phyloP scores from a whole-genome alignment of 2,888 invertebrate species.

The Xestobium rufovillosum region DNA sequence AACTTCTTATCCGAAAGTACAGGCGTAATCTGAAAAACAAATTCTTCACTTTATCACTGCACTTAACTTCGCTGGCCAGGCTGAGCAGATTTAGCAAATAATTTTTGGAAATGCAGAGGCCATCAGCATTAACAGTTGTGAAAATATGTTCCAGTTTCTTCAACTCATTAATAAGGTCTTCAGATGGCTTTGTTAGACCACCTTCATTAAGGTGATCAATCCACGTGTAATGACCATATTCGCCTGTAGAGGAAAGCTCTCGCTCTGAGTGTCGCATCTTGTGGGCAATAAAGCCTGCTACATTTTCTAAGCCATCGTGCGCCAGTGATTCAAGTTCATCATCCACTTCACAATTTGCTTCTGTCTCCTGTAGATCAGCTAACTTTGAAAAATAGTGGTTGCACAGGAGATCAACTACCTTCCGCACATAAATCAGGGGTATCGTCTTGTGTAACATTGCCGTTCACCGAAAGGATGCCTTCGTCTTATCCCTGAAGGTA shows the following conservation, averaged over 20 bases:
- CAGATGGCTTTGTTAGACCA: neutral
- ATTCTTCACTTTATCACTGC: constrained; percentile 3
- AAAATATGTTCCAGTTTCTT: neutral
- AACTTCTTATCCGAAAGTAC: constrained; percentile 5
- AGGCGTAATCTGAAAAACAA: constrained; percentile 6
- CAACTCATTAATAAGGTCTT: neutral
- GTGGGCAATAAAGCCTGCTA: neutral
- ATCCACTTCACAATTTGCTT: neutral
- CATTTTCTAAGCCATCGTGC: constrained; percentile 1
- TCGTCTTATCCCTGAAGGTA: constrained; percentile 24
- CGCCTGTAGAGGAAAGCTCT: neutral
- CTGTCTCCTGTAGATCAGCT: neutral
- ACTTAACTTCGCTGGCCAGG: neutral
- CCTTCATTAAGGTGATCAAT: neutral
- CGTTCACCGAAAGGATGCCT: constrained; percentile 13
- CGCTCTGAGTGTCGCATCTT: neutral
- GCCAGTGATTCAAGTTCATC: too few species aligned
- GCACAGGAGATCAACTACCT: constrained; percentile 1
- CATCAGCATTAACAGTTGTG: constrained; percentile 6
- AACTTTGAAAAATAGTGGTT: neutral
- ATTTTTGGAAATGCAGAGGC: constrained; percentile 5
- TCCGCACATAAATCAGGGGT: constrained; percentile 13
- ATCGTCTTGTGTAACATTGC: constrained; percentile 17
- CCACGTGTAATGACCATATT: neutral
- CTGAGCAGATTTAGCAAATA: constrained; percentile 4